Base-by-base conservation (phyloP, 2,888 invertebrate genomes). In the Drosophila testacea region DNA sequence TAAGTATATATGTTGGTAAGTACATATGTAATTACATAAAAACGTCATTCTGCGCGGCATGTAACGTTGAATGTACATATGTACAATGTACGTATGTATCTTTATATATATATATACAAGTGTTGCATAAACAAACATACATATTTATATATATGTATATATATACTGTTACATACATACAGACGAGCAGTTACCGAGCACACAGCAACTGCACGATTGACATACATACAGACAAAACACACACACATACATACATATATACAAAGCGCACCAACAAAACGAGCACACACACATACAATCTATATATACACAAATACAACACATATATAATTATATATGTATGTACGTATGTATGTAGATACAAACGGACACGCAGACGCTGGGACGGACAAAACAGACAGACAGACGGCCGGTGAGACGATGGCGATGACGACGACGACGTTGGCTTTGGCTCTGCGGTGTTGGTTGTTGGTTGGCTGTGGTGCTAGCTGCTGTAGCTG, bases 151-250 rank as follows among this genome's bases (percentile, higher is more conserved):
- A 48, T 55, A 65, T 65, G 68, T 62, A 64, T 63, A 46, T 62
- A 64, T 63, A 46, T 55, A 50, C 30, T 41, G 10, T 16, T 56
- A 64, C 55, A 62, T 39, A 63, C 56, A 68, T 77, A 80, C 57
- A 73, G 59, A 76, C 86, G 83, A 85, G 61, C 79, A 88, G 79
- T 88, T 81, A 86, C 82, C 75, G 88, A 82, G 76, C 79, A 74
- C 75, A 82, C 67, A 78, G 73, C 71, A 79, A 77, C 81, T 89
- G 77, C 74, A 78, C 81, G 89, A 85, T 76, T 83, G 83, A 77
- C 76, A 84, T 77, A 89, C 73, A 87, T 69, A 84, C 70, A 77
- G 38, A 77, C 77, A 65, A 22, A 1, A 76, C 32, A 68, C 54
- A 76, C 42, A 67, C 34, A 71, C 30, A 6, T 27, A 72, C 64